Percentiles rank a stretch among this genome's conserved stretches.
Evolutionary conservation across 1,140 invertebrate genomes (phyloP).

Genomic region (Fopius arisanus): DNA sequence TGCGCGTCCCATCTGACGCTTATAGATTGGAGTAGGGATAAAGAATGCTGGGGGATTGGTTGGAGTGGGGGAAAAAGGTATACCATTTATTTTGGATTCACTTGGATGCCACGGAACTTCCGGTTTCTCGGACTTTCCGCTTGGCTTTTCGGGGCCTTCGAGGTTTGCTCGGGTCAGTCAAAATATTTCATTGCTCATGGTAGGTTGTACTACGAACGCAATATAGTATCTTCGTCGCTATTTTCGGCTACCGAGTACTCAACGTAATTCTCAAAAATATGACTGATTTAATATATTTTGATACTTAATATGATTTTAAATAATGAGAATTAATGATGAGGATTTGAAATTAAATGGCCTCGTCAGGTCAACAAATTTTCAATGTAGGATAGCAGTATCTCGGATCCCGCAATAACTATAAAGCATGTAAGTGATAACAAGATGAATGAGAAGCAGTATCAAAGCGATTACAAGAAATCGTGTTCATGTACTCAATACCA

Average conservation of each 20-base stretch:
- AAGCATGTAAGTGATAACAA: neutral
- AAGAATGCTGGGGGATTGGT: slow-evolving; percentile 42
- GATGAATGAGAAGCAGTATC: neutral
- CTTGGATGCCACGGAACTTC: neutral
- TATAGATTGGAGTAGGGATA: neutral
- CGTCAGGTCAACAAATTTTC: too few relatives aligned
- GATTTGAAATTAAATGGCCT: too few relatives aligned
- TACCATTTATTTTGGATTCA: slow-evolving; percentile 44
- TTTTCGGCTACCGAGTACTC: too few relatives aligned
- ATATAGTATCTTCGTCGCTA: too few relatives aligned
- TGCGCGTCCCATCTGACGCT: slow-evolving; percentile 31
- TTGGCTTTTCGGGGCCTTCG: neutral
- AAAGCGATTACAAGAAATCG: neutral
- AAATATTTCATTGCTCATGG: neutral
- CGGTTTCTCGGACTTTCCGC: neutral
- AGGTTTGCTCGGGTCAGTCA: neutral
- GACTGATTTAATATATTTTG: too few relatives aligned
- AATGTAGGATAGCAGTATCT: too few relatives aligned
- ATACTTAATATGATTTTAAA: too few relatives aligned
- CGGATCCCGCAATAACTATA: neutral
- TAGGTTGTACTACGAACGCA: too few relatives aligned
- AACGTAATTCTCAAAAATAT: too few relatives aligned
- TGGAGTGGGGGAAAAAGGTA: slow-evolving; percentile 41
- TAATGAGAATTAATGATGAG: too few relatives aligned
- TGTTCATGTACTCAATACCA: neutral